Conservation (phyloP, 2,797 vertebrate species). For the Diglossa cyanea region DNA sequence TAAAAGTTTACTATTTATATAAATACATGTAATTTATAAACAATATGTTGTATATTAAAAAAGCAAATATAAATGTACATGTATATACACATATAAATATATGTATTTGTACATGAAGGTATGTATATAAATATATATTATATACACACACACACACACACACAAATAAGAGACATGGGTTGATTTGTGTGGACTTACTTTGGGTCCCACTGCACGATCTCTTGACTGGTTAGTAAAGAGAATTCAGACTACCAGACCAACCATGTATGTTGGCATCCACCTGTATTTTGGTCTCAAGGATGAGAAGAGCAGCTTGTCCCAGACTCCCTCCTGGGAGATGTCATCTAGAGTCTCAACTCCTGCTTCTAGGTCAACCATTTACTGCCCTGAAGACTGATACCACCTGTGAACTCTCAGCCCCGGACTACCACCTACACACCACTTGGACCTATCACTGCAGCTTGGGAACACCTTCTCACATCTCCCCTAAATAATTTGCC, state of each 20-base stretch:
- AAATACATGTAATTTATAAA: background rate
- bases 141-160: background rate
- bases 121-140: background rate
- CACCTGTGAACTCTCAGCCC: background rate
- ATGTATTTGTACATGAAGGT: background rate
- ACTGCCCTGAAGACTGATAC: background rate
- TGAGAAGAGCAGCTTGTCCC: background rate
- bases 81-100: too few relatives aligned
- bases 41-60: background rate
- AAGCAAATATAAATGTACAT: background rate
- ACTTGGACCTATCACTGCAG: background rate
- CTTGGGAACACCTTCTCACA: background rate
- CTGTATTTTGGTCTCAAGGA: background rate
- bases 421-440: too few relatives aligned
- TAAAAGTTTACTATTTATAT: background rate
- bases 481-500: background rate
- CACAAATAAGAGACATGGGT: background rate
- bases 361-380: background rate
- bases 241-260: background rate
- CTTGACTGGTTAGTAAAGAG: background rate
- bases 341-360: background rate
- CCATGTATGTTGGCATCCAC: background rate
- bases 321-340: background rate
- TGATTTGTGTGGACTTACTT: background rate
- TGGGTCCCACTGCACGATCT: fast-evolving